Percentiles rank a stretch among this genome's conserved stretches.
These are phyloP conservation scores for Shinisaurus crocodilurus DNA, from an alignment of 2,113 vertebrate genomes.

Conservation along the genomic window DNA sequence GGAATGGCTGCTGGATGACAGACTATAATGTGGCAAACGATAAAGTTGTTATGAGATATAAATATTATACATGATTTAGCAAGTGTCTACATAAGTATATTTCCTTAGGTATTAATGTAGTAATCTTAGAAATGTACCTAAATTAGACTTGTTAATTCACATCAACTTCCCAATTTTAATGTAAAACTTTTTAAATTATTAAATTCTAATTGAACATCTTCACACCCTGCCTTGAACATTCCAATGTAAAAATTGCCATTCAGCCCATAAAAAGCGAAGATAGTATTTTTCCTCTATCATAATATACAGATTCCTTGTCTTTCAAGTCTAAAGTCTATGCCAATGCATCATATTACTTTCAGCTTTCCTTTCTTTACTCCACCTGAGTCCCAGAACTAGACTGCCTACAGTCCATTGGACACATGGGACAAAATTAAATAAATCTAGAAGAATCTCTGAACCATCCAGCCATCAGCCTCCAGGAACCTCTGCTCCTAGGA, in stretches of 20 bases:
- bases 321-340: not conserved
- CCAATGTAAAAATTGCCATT: not conserved
- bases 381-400: too few relatives aligned
- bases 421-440: not conserved
- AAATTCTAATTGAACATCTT: slow-evolving; percentile 1
- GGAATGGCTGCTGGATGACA: too few relatives aligned
- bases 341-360: not conserved
- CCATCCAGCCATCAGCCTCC: too few relatives aligned
- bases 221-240: not conserved
- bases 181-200: not conserved
- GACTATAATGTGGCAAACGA: not conserved
- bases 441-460: not conserved
- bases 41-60: not conserved
- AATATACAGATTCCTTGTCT: not conserved
- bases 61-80: not conserved
- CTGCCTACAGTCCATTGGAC: not conserved
- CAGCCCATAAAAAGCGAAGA: not conserved
- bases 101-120: not conserved
- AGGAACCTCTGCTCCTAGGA: not conserved
- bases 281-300: not conserved
- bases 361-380: not conserved
- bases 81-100: not conserved
- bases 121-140: not conserved
- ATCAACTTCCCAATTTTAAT: slow-evolving; percentile 4
- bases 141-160: not conserved